Conservation (phyloP, 2,888 invertebrate species). For the Habroteleia sp. region DNA sequence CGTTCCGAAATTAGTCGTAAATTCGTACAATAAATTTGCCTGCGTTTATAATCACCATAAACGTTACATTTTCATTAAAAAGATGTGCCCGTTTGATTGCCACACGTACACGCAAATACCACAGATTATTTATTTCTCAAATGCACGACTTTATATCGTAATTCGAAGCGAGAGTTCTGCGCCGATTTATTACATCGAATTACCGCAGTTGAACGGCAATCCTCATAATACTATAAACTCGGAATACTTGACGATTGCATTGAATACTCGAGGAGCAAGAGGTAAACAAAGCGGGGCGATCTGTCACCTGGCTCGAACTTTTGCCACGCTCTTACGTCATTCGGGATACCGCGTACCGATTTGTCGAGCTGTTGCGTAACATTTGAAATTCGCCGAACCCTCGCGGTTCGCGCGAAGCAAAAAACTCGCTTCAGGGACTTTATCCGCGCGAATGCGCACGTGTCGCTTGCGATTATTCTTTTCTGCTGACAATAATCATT, state of each 20-base stretch:
- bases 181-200: constrained; percentile 11
- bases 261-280: neutral
- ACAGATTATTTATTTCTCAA: constrained; percentile 11
- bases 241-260: neutral
- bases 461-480: constrained; percentile 14
- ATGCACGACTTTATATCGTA: constrained; percentile 8
- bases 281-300: neutral
- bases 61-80: neutral
- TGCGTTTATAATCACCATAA: neutral
- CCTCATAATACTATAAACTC: constrained; percentile 10
- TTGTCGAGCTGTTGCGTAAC: constrained; percentile 23
- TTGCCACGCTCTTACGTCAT: constrained; percentile 1
- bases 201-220: constrained; percentile 3
- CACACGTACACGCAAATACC: constrained; percentile 6
- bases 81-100: constrained; percentile 7
- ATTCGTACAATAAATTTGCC: no score
- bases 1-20: no score
- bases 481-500: constrained; percentile 15
- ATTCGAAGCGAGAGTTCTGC: constrained; percentile 11
- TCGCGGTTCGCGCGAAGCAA: constrained; percentile 5
- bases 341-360: constrained; percentile 9
- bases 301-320: neutral
- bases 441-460: constrained; percentile 17
- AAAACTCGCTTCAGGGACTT: constrained; percentile 23
- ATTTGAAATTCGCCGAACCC: constrained; percentile 30